phyloP scores from a whole-genome alignment of 2,113 vertebrate species.

The Pseudorhombus dupliciocellatus region DNA sequence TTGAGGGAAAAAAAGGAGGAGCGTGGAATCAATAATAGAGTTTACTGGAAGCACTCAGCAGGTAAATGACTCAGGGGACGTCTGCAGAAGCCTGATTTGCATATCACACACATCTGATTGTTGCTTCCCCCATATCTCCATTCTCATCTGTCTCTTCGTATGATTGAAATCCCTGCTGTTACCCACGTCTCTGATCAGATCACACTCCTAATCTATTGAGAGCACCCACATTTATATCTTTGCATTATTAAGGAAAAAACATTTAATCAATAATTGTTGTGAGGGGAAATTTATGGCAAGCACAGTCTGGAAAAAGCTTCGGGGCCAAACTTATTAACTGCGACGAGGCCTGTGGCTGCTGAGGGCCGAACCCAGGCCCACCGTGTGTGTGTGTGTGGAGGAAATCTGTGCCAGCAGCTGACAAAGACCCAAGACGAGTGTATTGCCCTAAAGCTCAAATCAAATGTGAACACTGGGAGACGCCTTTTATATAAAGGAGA shows the following conservation, averaged over 20 bases:
- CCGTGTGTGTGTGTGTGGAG: slow-evolving; percentile 30
- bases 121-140: slow-evolving; percentile 5
- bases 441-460: slow-evolving; percentile 36
- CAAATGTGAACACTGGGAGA: slow-evolving; percentile 7
- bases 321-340: slow-evolving; percentile 60
- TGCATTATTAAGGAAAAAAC: slow-evolving; percentile 78
- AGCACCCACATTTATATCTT: slow-evolving; percentile 74
- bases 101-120: slow-evolving; percentile 34
- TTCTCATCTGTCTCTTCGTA: slow-evolving; percentile 47
- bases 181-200: slow-evolving; percentile 77
- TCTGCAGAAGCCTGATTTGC: slow-evolving; percentile 27
- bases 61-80: slow-evolving; percentile 70
- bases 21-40: slow-evolving; percentile 79
- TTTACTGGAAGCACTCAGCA: slow-evolving; percentile 77
- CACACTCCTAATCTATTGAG: slow-evolving; percentile 73
- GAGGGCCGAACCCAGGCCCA: slow-evolving; percentile 31
- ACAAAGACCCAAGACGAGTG: slow-evolving; percentile 38
- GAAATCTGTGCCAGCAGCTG: slow-evolving; percentile 49
- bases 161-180: slow-evolving; percentile 71
- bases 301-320: slow-evolving; percentile 61
- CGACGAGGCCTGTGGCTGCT: slow-evolving; percentile 46
- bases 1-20: slow-evolving; percentile 70
- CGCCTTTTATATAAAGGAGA: slow-evolving; percentile 15
- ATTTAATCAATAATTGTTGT: slow-evolving; percentile 80
- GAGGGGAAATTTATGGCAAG: slow-evolving; percentile 68